Base-by-base conservation (phyloP, 1,140 invertebrate species). In the Plodia interpunctella region DNA sequence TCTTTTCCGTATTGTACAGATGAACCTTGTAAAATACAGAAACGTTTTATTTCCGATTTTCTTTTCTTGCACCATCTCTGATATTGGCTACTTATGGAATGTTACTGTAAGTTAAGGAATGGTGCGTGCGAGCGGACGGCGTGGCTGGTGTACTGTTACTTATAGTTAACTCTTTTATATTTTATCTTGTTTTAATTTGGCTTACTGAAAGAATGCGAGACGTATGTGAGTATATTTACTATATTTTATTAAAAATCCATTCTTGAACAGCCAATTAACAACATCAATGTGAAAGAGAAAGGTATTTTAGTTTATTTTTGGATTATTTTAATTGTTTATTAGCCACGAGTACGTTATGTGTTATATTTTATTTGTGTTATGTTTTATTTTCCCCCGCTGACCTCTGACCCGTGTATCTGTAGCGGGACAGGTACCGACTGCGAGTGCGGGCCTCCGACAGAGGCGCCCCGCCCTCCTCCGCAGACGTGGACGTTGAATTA, bases 401-500 rank as follows among this genome's bases (percentile, higher is more conserved):
- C 88, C 87, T 90, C 79, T 90, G 90, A 86, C 88, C 83, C 89
- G 87, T 90, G 85, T 91, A 92, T 92, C 92, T 94, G 92, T 93
- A 98, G 96, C 94, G 96, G 92, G 96, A 97, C 92, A 96, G 95
- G 92, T 98, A 97, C 92, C 95, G 95, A 85, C 94, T 98, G 91
- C 95, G 94, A 91, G 97, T 98, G 90, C 95, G 95, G 90, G 97
- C 97, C 89, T 96, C 95, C 81, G 97, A 98, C 93, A 93, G 94
- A 91, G 97, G 97, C 88, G 93, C 92, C 87, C 94, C 95, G 89
- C 94, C 94, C 87, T 95, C 96, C 85, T 94, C 93, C 91, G 96
- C 97, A 90, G 96, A 97, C 91, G 97, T 98, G 91, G 96, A 98
- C 91, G 96, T 98, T 92, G 95, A 97, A 90, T 95, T 98, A 94